A percentile compares a stretch with the other conserved stretches of the same genome.
Evolutionary conservation across 1,140 invertebrate species (phyloP).

Genomic region (Danaus plexippus): DNA sequence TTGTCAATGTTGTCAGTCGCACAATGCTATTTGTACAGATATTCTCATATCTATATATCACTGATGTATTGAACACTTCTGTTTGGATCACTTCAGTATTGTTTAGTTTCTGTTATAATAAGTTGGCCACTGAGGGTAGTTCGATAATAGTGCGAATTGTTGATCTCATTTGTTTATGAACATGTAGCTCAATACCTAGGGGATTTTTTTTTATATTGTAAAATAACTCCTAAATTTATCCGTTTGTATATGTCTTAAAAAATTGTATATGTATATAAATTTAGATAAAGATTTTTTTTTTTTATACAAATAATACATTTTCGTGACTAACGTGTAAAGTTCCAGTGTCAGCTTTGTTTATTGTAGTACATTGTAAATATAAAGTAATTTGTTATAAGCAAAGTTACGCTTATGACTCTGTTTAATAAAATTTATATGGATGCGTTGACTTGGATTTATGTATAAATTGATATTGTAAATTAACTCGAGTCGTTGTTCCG

Average conservation of each 20-base stretch:
- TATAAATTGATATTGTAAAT: slow-evolving; percentile 69
- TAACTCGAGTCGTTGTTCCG: slow-evolving; percentile 64
- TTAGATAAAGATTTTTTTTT: slow-evolving; percentile 61
- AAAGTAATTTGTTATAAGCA: slow-evolving; percentile 57
- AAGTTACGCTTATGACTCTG: slow-evolving; percentile 59
- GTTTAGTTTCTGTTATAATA: slow-evolving; percentile 8
- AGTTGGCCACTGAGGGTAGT: slow-evolving; percentile 22
- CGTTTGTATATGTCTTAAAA: slow-evolving; percentile 55
- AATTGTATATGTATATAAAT: slow-evolving; percentile 55
- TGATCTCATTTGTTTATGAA: slow-evolving; percentile 69
- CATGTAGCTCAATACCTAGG: slow-evolving; percentile 67
- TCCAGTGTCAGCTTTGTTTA: slow-evolving; percentile 52
- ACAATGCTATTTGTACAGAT: too few species aligned
- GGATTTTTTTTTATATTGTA: slow-evolving; percentile 49
- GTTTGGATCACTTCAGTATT: neutral
- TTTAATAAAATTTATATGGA: slow-evolving; percentile 67
- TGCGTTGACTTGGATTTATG: slow-evolving; percentile 63
- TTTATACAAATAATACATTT: slow-evolving; percentile 60
- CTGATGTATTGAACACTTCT: too few species aligned
- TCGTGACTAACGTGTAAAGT: slow-evolving; percentile 54
- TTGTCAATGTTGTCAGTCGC: too few species aligned
- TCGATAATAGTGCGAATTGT: slow-evolving; percentile 53
- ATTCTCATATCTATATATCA: too few species aligned
- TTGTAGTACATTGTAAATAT: slow-evolving; percentile 50
- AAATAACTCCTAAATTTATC: slow-evolving; percentile 48